Evolutionary conservation across 2,888 invertebrate species (phyloP), one percentile per base, ranked within the genome.

Genomic region (Patella pellucida): DNA sequence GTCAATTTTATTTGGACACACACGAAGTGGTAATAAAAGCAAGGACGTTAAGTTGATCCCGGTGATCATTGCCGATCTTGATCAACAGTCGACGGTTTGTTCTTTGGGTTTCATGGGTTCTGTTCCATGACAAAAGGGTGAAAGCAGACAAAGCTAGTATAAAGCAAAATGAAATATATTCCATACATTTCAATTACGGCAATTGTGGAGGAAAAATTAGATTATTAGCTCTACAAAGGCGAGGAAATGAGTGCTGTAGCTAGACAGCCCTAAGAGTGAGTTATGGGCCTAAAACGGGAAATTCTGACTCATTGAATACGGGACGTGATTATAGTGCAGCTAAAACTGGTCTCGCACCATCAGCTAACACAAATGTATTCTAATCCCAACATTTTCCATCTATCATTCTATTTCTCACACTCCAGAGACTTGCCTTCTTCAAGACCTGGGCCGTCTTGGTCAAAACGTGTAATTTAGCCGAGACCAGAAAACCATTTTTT

Each of bases 141-240:
- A 62, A 62, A 3, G 41, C 41, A 41, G 41, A 41, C 41, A 41
- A 41, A 41, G 41, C 41, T 41, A 41, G 41, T 41, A 41, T 41
- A 41, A 41, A 41, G 41, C 41, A 41, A 41, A 41, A 41, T 41
- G 9, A 23, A 62, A 62, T 62, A 62, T 62, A 62, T 62, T 62
- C 62, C 62, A 62, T 62, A 62, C 62, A 62, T 62, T 62, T 62
- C 62, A 62, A 62, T 62, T 62, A 62, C 41, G 41, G 41, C 41
- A 41, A 41, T 41, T 41, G 41, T 41, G 41, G 41, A 62, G 23
- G 19, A 62, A 62, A 62, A 62, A 62, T 62, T 19, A 62, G 62
- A 62, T 62, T 19, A 62, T 62, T 62, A 62, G 62, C 62, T 15
- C 62, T 23, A 62, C 62, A 62, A 62, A 62, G 62, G 62, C 62